Base-by-base conservation (phyloP, 2,888 invertebrate species). In the Coenonympha glycerion region DNA sequence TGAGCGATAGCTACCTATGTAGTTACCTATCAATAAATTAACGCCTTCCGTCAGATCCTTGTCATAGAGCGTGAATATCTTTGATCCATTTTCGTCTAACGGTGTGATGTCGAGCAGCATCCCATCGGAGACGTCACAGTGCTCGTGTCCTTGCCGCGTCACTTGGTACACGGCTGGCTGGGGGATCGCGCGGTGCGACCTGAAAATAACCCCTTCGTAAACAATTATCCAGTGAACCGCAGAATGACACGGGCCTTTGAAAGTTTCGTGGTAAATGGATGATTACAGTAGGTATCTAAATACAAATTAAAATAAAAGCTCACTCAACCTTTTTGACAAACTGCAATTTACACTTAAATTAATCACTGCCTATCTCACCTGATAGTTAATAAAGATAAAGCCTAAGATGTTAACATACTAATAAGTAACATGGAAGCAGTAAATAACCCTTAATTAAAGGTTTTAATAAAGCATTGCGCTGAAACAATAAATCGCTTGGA, bases 31-130 rank as follows among this genome's bases (percentile, higher is more conserved):
- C 61, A 92, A 88, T 63, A 92, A 88, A 82, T 92, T 92, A 69
- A 91, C 90, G 58, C 92, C 92, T 72, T 92, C 92, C 41, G 90
- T 90, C 56, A 92, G 88, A 73, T 92, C 92, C 77, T 92, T 92
- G 73, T 92, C 92, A 68, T 92, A 92, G 21, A 92, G 84, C 4
- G 92, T 92, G 70, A 92, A 91, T 58, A 92, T 87, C 65, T 92
- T 91, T 15, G 80, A 73, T 37, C 90, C 90, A 64, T 89, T 90
- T 60, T 92, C 91, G 64, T 90, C 89, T 55, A 92, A 85, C 8
- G 92, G 92, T 41, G 91, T 91, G 62, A 92, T 92, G 75, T 92
- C 92, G 52, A 92, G 77, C 8, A 92, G 79, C 70, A 91, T 90
- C 44, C 92, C 92, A 62, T 92, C 92, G 9, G 91, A 90, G 57